Conservation (phyloP, 1,140 invertebrate species). For the Luehdorfia chinensis region DNA sequence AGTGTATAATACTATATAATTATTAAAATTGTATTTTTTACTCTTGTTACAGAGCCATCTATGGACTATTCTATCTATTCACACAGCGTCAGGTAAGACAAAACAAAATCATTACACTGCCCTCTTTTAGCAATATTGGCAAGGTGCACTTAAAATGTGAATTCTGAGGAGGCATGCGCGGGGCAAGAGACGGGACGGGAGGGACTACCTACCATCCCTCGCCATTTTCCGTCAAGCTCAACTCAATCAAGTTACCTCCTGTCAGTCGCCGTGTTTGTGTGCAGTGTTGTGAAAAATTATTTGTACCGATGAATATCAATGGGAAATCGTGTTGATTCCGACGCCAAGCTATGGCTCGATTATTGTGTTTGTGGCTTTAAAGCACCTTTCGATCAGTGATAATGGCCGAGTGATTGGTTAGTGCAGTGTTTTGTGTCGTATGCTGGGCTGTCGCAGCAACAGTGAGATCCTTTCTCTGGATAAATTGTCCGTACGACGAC, state of each 20-base stretch:
- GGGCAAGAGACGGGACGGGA: conserved; percentile 48
- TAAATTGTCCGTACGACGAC: conserved; percentile 68
- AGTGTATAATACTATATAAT: too few relatives aligned
- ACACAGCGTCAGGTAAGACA: too few relatives aligned
- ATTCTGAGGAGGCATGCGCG: conserved; percentile 36
- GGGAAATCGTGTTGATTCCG: conserved; percentile 70
- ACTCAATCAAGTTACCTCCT: conserved; percentile 70
- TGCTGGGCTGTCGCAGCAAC: conserved; percentile 69
- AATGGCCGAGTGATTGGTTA: conserved; percentile 71
- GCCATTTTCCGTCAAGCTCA: conserved; percentile 73
- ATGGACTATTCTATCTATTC: too few relatives aligned
- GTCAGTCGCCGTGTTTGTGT: conserved; percentile 74
- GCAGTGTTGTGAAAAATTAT: conserved; percentile 73
- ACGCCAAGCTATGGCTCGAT: conserved; percentile 68
- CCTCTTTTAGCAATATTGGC: conserved; percentile 27
- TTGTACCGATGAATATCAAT: conserved; percentile 72
- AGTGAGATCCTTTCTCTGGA: conserved; percentile 72
- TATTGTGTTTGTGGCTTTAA: conserved; percentile 71
- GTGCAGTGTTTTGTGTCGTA: conserved; percentile 73
- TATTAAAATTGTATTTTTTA: too few relatives aligned
- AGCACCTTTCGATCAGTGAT: conserved; percentile 65
- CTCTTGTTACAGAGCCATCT: too few relatives aligned
- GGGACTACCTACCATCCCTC: conserved; percentile 48
- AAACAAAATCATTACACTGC: too few relatives aligned
- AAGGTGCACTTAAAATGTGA: background rate